Percentiles rank a stretch among this genome's conserved stretches.
Evolutionary conservation across 2,113 vertebrate genomes (phyloP).

Genomic region (Nipponia nippon): DNA sequence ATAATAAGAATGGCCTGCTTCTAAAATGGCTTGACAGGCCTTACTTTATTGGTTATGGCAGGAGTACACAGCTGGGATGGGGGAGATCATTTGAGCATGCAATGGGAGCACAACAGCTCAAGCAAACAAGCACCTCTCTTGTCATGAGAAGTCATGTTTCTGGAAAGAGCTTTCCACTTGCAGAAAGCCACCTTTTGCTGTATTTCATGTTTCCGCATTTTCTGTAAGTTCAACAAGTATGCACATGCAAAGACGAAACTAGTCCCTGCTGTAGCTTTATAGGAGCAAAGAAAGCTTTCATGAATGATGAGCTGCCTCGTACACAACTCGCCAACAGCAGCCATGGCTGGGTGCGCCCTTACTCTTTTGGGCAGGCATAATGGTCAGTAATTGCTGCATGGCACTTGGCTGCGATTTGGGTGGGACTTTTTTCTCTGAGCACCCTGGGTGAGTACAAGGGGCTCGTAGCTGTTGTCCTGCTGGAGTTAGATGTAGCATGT

Average conservation of each 20-base stretch:
- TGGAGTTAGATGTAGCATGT: not conserved
- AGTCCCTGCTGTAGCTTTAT: not conserved
- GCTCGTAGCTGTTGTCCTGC: not conserved
- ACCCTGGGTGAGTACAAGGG: not conserved
- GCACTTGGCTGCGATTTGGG: accelerated
- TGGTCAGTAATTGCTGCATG: not conserved
- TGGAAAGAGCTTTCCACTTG: not conserved
- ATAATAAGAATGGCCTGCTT: not conserved
- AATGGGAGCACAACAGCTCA: not conserved
- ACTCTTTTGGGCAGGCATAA: not conserved
- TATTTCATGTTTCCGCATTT: not conserved
- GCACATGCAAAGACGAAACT: not conserved
- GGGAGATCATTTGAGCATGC: not conserved
- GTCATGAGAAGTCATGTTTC: not conserved
- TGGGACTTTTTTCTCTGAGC: not conserved
- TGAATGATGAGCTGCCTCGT: not conserved
- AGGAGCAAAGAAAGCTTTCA: not conserved
- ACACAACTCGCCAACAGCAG: not conserved
- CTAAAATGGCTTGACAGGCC: not conserved
- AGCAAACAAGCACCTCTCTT: not conserved
- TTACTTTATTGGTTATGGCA: not conserved
- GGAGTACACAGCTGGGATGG: not conserved
- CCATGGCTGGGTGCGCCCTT: accelerated
- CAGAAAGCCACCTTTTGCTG: not conserved
- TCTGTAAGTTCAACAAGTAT: not conserved